A percentile compares a stretch with the other conserved stretches of the same genome.
These are phyloP conservation scores for Ophthalmolycus amberensis DNA, from an alignment of 2,113 vertebrate genomes.

Conservation along the genomic window DNA sequence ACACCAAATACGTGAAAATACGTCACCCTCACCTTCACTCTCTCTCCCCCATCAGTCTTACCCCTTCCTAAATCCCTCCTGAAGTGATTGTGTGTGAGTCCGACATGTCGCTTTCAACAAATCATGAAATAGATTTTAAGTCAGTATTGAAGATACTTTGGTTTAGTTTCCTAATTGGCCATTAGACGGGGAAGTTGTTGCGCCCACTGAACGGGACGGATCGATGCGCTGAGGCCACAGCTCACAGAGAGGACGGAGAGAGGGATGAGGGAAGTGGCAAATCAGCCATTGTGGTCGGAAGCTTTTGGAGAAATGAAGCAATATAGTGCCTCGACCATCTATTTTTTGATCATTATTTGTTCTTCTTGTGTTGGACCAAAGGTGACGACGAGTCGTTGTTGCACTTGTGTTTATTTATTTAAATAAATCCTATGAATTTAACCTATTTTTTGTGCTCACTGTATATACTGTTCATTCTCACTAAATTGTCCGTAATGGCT, in stretches of 20 bases:
- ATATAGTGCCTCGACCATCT: constrained; percentile 59
- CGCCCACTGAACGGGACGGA: constrained; percentile 36
- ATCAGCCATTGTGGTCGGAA: constrained; percentile 32
- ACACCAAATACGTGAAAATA: constrained; percentile 23
- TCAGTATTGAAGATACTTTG: constrained; percentile 45
- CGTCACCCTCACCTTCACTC: background rate
- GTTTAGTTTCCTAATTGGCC: constrained; percentile 54
- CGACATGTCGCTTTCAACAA: constrained; percentile 17
- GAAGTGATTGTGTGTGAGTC: constrained; percentile 10
- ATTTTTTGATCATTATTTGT: constrained; percentile 17
- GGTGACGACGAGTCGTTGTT: constrained; percentile 4
- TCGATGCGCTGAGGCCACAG: constrained; percentile 49
- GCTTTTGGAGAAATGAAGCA: constrained; percentile 54
- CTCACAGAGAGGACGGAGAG: constrained; percentile 9
- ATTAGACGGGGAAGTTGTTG: constrained; percentile 45
- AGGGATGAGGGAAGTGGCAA: constrained; percentile 3
- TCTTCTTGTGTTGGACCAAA: background rate
- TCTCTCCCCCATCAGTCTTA: background rate
- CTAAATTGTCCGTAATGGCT: constrained; percentile 21
- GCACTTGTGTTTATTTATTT: constrained; percentile 58
- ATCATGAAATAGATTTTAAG: constrained; percentile 36
- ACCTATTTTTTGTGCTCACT: constrained; percentile 26
- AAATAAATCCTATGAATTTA: constrained; percentile 13
- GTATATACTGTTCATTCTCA: constrained; percentile 38
- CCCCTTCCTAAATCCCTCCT: constrained; percentile 1